Conservation (phyloP, 2,113 vertebrate genomes). For the Dipodomys stephensi region DNA sequence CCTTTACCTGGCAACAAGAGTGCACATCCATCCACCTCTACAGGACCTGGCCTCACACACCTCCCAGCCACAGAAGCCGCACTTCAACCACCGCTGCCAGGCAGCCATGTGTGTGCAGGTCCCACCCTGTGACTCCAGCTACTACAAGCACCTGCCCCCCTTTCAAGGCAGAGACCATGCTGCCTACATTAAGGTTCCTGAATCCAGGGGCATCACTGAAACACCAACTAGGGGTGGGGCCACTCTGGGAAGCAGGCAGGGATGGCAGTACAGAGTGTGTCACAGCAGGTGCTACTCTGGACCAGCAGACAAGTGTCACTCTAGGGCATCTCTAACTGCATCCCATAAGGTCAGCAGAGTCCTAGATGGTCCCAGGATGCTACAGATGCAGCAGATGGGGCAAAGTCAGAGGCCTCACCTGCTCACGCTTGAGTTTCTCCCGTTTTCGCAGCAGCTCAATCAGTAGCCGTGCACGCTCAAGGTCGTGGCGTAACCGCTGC, state of each 20-base stretch:
- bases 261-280: not conserved
- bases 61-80: not conserved
- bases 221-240: fast-evolving
- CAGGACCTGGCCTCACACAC: not conserved
- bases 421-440: slow-evolving; percentile 98
- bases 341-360: not conserved
- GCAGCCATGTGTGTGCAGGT: not conserved
- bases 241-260: not conserved
- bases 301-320: not conserved
- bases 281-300: not conserved
- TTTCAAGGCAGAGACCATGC: too few relatives aligned
- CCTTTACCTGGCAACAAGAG: slow-evolving; percentile 89
- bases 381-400: too few relatives aligned
- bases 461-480: slow-evolving; percentile 95
- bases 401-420: slow-evolving; percentile 86
- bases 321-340: not conserved
- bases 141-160: not conserved
- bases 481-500: slow-evolving; percentile 96
- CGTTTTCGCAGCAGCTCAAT: slow-evolving; percentile 97
- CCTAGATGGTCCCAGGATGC: too few relatives aligned
- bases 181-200: too few relatives aligned
- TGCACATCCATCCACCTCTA: not conserved
- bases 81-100: not conserved
- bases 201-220: too few relatives aligned
- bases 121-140: too few relatives aligned